phyloP scores from a whole-genome alignment of 2,113 vertebrate genomes.

The Mungos mungo region DNA sequence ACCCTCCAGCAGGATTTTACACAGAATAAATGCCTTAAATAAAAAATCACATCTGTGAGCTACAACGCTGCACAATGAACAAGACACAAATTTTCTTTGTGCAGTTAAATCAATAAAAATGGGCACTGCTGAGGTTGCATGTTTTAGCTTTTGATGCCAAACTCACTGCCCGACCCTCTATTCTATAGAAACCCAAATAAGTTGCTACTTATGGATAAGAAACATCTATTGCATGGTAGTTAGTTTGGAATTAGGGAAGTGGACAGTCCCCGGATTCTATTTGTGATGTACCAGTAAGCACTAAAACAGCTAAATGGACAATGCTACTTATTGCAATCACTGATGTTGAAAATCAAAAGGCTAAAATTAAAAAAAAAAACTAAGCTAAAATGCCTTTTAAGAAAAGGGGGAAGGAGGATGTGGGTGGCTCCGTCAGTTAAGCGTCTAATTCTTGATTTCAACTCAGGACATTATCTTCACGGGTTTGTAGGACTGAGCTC shows the following conservation, averaged over 20 bases:
- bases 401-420: not conserved
- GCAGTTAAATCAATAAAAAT: not conserved
- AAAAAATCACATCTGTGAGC: slow-evolving; percentile 41
- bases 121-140: not conserved
- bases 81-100: not conserved
- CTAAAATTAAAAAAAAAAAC: not conserved
- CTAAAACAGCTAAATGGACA: not conserved
- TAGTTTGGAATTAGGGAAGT: not conserved
- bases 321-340: not conserved
- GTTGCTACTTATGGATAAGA: not conserved
- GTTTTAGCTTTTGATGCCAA: not conserved
- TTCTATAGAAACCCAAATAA: not conserved
- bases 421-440: no score
- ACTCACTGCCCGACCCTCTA: not conserved
- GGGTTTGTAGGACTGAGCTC: no score
- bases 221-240: not conserved
- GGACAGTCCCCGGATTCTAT: not conserved
- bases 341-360: slow-evolving; percentile 5
- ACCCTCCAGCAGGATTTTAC: slow-evolving; percentile 25
- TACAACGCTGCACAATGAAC: not conserved
- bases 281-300: not conserved
- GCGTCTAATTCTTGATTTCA: no score
- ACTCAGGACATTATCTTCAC: no score
- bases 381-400: not conserved
- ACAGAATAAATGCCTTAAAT: slow-evolving; percentile 31